phyloP scores from a whole-genome alignment of 2,888 invertebrate species.

The Troides aeacus region DNA sequence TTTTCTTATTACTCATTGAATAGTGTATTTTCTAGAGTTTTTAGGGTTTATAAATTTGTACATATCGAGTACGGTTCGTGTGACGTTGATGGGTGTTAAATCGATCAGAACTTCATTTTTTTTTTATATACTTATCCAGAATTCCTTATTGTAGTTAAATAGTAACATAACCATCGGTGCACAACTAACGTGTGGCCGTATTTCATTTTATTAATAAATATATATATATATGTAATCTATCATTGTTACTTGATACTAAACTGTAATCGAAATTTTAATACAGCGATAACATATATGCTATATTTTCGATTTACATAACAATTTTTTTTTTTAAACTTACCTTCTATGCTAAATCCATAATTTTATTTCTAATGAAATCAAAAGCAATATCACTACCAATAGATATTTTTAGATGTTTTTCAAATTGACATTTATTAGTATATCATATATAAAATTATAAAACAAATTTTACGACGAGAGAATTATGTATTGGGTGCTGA shows the following conservation, averaged over 20 bases:
- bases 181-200: background rate
- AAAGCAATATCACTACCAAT: background rate
- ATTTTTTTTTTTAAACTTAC: background rate
- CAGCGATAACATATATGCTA: background rate
- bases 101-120: slow-evolving; percentile 32
- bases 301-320: background rate
- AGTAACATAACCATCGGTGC: slow-evolving; percentile 6
- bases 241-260: background rate
- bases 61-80: slow-evolving; percentile 36
- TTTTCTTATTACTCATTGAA: slow-evolving; percentile 34
- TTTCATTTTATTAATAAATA: background rate
- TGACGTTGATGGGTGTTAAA: slow-evolving; percentile 38
- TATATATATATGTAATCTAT: background rate
- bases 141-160: slow-evolving; percentile 21
- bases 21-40: slow-evolving; percentile 30
- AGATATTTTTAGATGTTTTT: background rate
- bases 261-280: background rate
- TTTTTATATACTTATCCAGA: slow-evolving; percentile 24
- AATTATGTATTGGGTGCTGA: slow-evolving; percentile 15
- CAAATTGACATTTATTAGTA: slow-evolving; percentile 3
- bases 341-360: background rate
- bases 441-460: slow-evolving; percentile 8
- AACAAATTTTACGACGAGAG: slow-evolving; percentile 4
- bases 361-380: background rate
- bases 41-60: slow-evolving; percentile 38